Evolutionary conservation across 2,113 vertebrate genomes (phyloP).

Genomic region (Lepisosteus osseus): DNA sequence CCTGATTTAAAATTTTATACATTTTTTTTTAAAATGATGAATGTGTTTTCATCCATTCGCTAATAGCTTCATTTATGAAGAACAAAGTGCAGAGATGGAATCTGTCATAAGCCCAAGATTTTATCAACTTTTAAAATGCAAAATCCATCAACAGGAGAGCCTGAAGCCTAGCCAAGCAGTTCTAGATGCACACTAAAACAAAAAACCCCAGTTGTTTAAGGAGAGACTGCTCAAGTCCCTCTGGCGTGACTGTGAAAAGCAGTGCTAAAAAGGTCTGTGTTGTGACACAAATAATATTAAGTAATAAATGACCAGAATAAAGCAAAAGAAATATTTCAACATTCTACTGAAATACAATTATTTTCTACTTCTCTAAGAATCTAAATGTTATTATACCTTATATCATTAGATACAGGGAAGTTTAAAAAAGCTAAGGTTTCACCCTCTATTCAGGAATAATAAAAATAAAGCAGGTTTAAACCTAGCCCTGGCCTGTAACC

Average conservation of each 20-base stretch:
- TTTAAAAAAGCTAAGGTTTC: too few species aligned
- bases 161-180: not conserved
- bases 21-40: too few species aligned
- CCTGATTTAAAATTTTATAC: too few species aligned
- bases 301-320: too few species aligned
- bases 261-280: too few species aligned
- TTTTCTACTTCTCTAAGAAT: too few species aligned
- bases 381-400: too few species aligned
- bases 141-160: not conserved
- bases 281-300: too few species aligned
- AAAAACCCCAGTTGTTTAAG: not conserved
- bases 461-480: not conserved
- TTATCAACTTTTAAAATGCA: not conserved
- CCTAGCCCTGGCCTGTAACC: not conserved
- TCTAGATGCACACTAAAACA: not conserved
- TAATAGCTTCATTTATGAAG: not conserved
- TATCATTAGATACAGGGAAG: too few species aligned
- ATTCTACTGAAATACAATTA: too few species aligned
- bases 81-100: not conserved
- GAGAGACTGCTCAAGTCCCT: not conserved
- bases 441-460: not conserved
- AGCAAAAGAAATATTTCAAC: too few species aligned
- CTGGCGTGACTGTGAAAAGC: not conserved
- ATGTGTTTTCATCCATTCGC: too few species aligned
- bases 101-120: not conserved